phyloP scores from a whole-genome alignment of 1,140 invertebrate genomes.

The Pogonomyrmex barbatus region DNA sequence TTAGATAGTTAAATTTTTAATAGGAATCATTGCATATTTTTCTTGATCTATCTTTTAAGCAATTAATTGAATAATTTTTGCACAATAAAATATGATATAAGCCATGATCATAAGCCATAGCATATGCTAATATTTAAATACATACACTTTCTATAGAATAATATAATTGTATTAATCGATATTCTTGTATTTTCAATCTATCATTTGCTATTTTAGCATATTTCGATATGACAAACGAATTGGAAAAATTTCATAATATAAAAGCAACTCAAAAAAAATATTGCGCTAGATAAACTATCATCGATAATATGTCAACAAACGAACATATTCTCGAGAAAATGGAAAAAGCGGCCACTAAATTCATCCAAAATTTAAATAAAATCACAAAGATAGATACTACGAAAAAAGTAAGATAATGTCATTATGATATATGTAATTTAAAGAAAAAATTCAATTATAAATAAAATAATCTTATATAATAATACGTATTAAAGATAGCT shows the following conservation, averaged over 20 bases:
- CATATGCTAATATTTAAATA: background rate
- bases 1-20: conserved; percentile 12
- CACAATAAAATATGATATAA: background rate
- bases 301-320: background rate
- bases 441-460: conserved; percentile 17
- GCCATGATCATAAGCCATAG: background rate
- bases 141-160: background rate
- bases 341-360: conserved; percentile 14
- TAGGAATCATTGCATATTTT: background rate
- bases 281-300: conserved; percentile 41
- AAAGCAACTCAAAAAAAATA: conserved; percentile 10
- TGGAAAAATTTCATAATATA: background rate
- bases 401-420: conserved; percentile 10
- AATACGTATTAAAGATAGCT: no score
- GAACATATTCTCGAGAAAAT: conserved; percentile 23
- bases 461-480: conserved; percentile 13
- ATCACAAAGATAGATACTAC: conserved; percentile 37
- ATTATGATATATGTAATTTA: background rate
- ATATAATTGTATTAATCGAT: background rate
- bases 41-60: background rate
- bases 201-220: background rate
- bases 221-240: background rate
- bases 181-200: background rate
- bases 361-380: conserved; percentile 54
- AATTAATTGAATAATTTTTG: background rate